Conservation (phyloP, 2,797 vertebrate genomes). For the Sebastes aleutianus region DNA sequence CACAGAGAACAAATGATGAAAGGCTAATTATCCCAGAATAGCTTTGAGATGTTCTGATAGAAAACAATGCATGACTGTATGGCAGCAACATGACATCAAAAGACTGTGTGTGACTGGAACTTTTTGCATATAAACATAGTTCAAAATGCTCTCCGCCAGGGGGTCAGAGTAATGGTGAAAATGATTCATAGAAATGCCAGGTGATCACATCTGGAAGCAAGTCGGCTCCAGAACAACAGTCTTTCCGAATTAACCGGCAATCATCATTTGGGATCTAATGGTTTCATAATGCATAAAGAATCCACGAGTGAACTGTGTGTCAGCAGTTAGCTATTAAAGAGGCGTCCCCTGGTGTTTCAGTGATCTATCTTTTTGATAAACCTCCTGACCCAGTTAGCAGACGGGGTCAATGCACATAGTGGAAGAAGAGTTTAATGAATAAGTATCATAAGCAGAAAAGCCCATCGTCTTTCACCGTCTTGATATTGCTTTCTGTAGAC, state of each 20-base stretch:
- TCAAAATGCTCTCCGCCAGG: slow-evolving; percentile 13
- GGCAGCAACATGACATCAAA: slow-evolving; percentile 40
- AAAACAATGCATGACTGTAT: slow-evolving; percentile 3
- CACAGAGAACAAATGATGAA: slow-evolving; percentile 25
- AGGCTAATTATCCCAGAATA: not conserved
- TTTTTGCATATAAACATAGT: slow-evolving; percentile 32
- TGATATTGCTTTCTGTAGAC: not conserved
- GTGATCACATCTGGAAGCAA: slow-evolving; percentile 69
- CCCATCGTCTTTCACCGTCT: not conserved
- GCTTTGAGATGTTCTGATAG: slow-evolving; percentile 1
- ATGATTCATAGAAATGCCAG: slow-evolving; percentile 56
- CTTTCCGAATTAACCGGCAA: slow-evolving; percentile 44
- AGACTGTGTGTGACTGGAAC: slow-evolving; percentile 18
- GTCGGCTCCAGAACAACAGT: slow-evolving; percentile 24
- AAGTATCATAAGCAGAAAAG: not conserved
- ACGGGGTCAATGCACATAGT: not conserved
- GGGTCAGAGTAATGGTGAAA: slow-evolving; percentile 42
- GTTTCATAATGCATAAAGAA: slow-evolving; percentile 46
- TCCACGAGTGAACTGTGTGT: slow-evolving; percentile 28
- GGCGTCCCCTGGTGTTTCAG: slow-evolving; percentile 8
- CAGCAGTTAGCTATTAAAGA: slow-evolving; percentile 42
- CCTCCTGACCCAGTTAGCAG: not conserved
- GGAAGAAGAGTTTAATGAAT: not conserved
- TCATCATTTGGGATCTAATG: slow-evolving; percentile 54
- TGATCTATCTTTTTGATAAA: slow-evolving; percentile 23